Evolutionary conservation across 2,888 invertebrate species (phyloP), one percentile per base, ranked within the genome.

Genomic region (Lasiommata megera): DNA sequence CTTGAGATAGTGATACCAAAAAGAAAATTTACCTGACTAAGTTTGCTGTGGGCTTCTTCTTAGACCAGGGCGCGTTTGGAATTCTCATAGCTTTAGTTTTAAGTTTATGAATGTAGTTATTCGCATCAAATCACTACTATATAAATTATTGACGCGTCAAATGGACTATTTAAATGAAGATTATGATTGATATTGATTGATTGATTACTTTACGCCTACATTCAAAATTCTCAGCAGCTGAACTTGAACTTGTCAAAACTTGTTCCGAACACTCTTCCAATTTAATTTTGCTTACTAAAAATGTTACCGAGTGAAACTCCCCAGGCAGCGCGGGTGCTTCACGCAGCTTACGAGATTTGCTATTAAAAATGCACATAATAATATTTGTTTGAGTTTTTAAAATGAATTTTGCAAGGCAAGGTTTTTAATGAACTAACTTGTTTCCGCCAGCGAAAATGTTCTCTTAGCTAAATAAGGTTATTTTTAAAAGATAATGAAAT

Each of bases 301-400:
- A 46, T 31, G 2, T 29, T 7, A 12, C 23, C n/a, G 23, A 7
- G 28, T 12, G 43, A 43, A 31, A 46, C 31, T 31, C 46, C 5
- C 23, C 5, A 23, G 23, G 23, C 23, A 23, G 3, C 28, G 46
- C 16, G 8, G 11, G 43, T 28, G 28, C 28, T 43, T 43, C 28
- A 43, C 12, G 28, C 29, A 29, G 29, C 29, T 44, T 44, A 44
- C 44, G 31, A 17, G 29, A 17, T 31, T 46, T 16, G 31, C 16
- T 31, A 31, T 46, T 46, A 31, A 31, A 46, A 46, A 46, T 46
- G 46, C 46, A 31, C 46, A 31, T 46, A 46, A 46, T 17, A 46
- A 31, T 46, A 46, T 46, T 46, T 46, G 46, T 31, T 46, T 31
- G 46, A 46, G 31, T 31, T 46, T 46, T 46, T 31, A 44, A 44